Conservation (phyloP, 1,140 invertebrate species). For the Asbolus verrucosus region DNA sequence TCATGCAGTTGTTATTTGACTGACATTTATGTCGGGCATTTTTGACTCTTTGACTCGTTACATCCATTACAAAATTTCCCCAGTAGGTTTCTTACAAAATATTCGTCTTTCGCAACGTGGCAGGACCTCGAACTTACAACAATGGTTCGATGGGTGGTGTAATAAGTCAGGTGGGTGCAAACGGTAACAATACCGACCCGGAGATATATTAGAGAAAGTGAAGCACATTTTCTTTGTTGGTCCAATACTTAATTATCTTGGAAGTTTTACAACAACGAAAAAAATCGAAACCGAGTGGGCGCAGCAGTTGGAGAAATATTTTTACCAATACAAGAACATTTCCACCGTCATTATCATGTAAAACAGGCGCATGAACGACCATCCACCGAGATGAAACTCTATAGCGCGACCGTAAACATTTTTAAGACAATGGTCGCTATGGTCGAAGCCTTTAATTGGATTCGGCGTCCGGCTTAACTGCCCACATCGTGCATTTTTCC, state of each 20-base stretch:
- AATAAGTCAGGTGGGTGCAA: conserved; percentile 23
- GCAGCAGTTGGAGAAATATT: no score
- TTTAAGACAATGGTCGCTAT: conserved; percentile 21
- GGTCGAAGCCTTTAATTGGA: conserved; percentile 13
- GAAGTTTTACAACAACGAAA: background rate
- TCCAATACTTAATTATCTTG: background rate
- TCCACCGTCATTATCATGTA: background rate
- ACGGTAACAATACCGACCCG: conserved; percentile 22
- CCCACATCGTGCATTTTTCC: conserved; percentile 31
- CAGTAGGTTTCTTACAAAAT: no score
- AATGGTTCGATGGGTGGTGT: conserved; percentile 22
- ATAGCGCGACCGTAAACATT: conserved; percentile 1
- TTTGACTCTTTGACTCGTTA: no score
- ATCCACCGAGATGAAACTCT: no score
- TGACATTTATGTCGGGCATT: no score
- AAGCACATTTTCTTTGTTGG: background rate
- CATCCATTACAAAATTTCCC: no score
- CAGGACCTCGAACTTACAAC: background rate
- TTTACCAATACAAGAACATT: no score
- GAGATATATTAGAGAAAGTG: conserved; percentile 27
- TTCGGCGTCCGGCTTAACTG: conserved; percentile 7
- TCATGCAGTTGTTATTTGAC: no score
- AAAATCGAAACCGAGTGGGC: no score
- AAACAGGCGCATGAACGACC: background rate
- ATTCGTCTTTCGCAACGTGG: no score